Conservation (phyloP, 1,140 invertebrate genomes). For the Drosophila subobscura region DNA sequence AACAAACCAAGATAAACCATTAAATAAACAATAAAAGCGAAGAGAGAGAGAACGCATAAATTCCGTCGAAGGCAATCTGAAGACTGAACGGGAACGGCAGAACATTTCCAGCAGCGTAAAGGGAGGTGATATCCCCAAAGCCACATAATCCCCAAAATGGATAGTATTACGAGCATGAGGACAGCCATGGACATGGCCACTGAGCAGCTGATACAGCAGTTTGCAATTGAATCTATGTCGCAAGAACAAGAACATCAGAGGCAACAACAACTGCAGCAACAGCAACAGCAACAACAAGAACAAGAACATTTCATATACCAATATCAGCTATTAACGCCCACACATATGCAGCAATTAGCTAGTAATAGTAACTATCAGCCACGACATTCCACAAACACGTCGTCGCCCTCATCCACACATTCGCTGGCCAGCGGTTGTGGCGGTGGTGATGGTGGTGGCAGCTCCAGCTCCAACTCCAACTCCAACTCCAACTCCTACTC, state of each 20-base stretch:
- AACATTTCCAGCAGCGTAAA: neutral
- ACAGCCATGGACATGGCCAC: slow-evolving; percentile 59
- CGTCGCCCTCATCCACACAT: slow-evolving; percentile 71
- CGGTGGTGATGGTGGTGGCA: slow-evolving; percentile 11
- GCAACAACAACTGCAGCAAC: slow-evolving; percentile 31
- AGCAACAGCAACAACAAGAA: slow-evolving; percentile 36
- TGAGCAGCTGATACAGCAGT: slow-evolving; percentile 64
- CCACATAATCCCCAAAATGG: slow-evolving; percentile 46
- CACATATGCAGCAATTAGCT: slow-evolving; percentile 61
- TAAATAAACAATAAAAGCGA: slow-evolving; percentile 19
- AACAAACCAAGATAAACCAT: slow-evolving; percentile 9
- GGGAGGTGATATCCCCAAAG: too few relatives aligned
- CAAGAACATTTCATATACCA: slow-evolving; percentile 60
- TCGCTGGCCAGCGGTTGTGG: slow-evolving; percentile 42
- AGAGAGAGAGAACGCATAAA: slow-evolving; percentile 36
- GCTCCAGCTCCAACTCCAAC: slow-evolving; percentile 22
- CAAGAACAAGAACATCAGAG: slow-evolving; percentile 7
- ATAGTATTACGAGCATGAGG: slow-evolving; percentile 68
- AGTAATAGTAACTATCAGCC: slow-evolving; percentile 63
- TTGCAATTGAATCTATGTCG: slow-evolving; percentile 16
- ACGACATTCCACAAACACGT: slow-evolving; percentile 66
- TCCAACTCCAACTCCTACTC: slow-evolving; percentile 11
- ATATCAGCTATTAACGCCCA: slow-evolving; percentile 62
- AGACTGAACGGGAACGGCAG: slow-evolving; percentile 63
- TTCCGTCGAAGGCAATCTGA: slow-evolving; percentile 52